Percentiles rank a stretch among this genome's conserved stretches.
Evolutionary conservation across 2,888 invertebrate species (phyloP).

Genomic region (Limnephilus marmoratus): DNA sequence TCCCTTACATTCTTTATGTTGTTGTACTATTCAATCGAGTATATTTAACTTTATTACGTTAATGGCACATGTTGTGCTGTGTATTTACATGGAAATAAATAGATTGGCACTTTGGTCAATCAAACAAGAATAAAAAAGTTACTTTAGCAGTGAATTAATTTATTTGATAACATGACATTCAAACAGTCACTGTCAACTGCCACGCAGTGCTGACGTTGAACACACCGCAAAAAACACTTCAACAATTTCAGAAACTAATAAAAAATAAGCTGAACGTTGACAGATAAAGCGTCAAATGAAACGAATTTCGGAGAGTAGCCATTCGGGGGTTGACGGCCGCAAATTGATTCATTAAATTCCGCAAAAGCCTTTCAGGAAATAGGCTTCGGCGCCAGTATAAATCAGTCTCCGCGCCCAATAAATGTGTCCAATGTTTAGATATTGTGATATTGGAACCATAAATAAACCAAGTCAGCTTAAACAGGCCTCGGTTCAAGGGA

Average conservation of each 20-base stretch:
- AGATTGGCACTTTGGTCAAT: too few relatives aligned
- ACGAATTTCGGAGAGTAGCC: background rate
- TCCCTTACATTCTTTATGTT: too few relatives aligned
- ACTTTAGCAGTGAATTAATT: background rate
- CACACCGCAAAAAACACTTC: background rate
- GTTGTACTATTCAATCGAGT: too few relatives aligned
- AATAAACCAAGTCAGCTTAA: background rate
- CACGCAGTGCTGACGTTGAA: background rate
- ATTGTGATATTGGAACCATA: background rate
- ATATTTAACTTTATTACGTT: too few relatives aligned
- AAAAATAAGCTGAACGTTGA: background rate
- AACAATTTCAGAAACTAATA: background rate
- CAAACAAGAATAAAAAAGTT: too few relatives aligned
- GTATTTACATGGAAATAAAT: too few relatives aligned
- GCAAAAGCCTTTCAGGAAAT: background rate
- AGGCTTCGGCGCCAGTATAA: background rate
- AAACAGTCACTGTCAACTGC: background rate
- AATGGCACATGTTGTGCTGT: too few relatives aligned
- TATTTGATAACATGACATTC: background rate
- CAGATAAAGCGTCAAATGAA: background rate
- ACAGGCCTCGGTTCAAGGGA: background rate
- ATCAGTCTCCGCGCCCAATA: background rate
- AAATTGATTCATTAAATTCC: conserved; percentile 2
- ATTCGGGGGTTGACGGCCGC: background rate
- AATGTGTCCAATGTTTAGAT: background rate